phyloP scores from a whole-genome alignment of 2,888 invertebrate species.

The Drosophila kanekoi region DNA sequence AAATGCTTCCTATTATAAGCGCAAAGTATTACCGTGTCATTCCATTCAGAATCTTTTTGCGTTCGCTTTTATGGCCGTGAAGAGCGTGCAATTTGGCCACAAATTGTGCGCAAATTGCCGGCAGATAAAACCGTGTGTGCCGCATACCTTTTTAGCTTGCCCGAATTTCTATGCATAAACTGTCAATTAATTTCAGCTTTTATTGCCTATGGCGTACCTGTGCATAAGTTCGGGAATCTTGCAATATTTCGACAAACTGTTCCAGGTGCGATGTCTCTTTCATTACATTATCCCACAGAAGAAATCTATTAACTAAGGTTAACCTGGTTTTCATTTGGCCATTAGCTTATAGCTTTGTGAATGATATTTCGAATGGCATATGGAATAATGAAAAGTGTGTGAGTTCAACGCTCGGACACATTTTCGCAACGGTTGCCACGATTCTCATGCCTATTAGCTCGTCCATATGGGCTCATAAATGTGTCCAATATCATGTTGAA shows the following conservation, averaged over 20 bases:
- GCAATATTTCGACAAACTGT: conserved; percentile 28
- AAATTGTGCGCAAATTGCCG: conserved; percentile 63
- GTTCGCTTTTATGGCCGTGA: conserved; percentile 47
- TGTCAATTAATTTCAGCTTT: conserved; percentile 73
- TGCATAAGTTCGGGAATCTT: conserved; percentile 54
- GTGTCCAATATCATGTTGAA: background rate
- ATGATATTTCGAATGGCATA: too few relatives aligned
- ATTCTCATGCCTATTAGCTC: background rate
- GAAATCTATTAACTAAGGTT: too few relatives aligned
- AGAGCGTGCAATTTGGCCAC: conserved; percentile 56
- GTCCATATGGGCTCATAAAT: background rate
- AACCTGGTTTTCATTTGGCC: too few relatives aligned
- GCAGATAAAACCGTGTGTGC: conserved; percentile 22
- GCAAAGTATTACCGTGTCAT: conserved; percentile 35
- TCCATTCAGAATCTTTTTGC: conserved; percentile 40
- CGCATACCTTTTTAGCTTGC: conserved; percentile 17
- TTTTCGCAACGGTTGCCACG: background rate
- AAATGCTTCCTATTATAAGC: conserved; percentile 45
- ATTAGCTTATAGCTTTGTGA: too few relatives aligned
- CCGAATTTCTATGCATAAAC: conserved; percentile 35
- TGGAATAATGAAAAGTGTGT: too few relatives aligned
- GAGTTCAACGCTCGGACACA: too few relatives aligned
- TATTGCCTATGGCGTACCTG: conserved; percentile 53
- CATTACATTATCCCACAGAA: too few relatives aligned
- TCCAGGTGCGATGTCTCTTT: background rate